Evolutionary conservation across 2,888 invertebrate genomes (phyloP).

Genomic region (Heliconius erato): DNA sequence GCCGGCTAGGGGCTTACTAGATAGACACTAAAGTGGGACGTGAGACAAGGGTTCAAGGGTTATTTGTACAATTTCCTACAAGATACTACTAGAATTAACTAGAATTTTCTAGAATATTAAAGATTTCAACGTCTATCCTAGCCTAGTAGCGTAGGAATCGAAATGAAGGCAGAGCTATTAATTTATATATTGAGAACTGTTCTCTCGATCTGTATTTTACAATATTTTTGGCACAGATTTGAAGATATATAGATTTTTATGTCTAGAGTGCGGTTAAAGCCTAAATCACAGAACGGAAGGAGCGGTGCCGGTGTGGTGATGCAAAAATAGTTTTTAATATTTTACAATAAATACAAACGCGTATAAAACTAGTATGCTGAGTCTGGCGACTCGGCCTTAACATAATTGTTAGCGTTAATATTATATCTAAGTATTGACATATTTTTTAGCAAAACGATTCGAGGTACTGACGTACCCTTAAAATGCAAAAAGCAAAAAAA

Average conservation of each 20-base stretch:
- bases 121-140: slow-evolving; percentile 62
- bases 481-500: slow-evolving; percentile 24
- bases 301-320: slow-evolving; percentile 77
- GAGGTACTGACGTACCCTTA: slow-evolving; percentile 66
- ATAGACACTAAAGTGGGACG: slow-evolving; percentile 78
- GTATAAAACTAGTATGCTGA: slow-evolving; percentile 62
- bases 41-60: slow-evolving; percentile 81
- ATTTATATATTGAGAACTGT: slow-evolving; percentile 48
- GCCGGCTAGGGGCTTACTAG: slow-evolving; percentile 47
- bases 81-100: slow-evolving; percentile 67
- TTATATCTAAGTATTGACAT: slow-evolving; percentile 71
- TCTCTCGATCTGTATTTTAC: slow-evolving; percentile 55
- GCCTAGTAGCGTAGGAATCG: slow-evolving; percentile 53
- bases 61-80: slow-evolving; percentile 78
- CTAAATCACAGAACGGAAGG: slow-evolving; percentile 84
- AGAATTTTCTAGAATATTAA: slow-evolving; percentile 68
- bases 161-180: slow-evolving; percentile 49
- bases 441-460: slow-evolving; percentile 70
- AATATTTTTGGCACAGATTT: slow-evolving; percentile 79
- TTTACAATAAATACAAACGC: slow-evolving; percentile 65
- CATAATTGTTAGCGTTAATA: slow-evolving; percentile 63
- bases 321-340: slow-evolving; percentile 73
- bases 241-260: slow-evolving; percentile 59
- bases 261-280: slow-evolving; percentile 73
- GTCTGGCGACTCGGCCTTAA: slow-evolving; percentile 55